Base-by-base conservation (phyloP, 2,888 invertebrate genomes). In the Strigamia transsilvanica region DNA sequence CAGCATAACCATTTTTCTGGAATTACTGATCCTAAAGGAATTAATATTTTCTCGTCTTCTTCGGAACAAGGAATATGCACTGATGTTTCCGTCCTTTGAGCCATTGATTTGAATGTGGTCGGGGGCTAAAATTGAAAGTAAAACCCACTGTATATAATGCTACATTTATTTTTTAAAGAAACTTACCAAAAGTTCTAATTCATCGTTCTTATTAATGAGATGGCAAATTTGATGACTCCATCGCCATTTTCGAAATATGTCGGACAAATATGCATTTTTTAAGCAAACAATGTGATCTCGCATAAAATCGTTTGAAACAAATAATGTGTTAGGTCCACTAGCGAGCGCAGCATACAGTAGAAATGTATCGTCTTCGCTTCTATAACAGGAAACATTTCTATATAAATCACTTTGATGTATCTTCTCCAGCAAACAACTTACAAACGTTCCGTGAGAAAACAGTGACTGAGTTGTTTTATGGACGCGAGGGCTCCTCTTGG, bases 181-280 rank as follows among this genome's bases (percentile, higher is more conserved):
- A 15, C 46, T 0, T 13, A 46, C 46, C 46, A 56, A 18, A 18
- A 56, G 18, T 18, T 56, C 56, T 9, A 56, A 9, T 56, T 56
- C 56, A 18, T 18, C 18, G 4, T 56, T 18, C 9, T 56, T 18
- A 18, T 56, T 56, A 18, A 18, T 56, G 0, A 56, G n/a, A 56
- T 18, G 7, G 18, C 21, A 18, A 18, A 73, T 73, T 73, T 73
- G 73, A 27, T 73, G 73, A 27, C 73, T 73, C 73, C 23, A 73
- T 15, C 9, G 73, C 73, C 73, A 73, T 15, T 73, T n/a, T 73
- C 23, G 4, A 73, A 73, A 73, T 12, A 73, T 12, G 6, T 13
- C 13, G 5, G 12, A 3, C 32, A 73, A 73, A n/a, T n/a, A 6
- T 1, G 32, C 15, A n/a, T 73, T 32, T 32, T 73, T 23, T 15